Conservation (phyloP, 1,140 invertebrate species). For the Anoplolepis gracilipes region DNA sequence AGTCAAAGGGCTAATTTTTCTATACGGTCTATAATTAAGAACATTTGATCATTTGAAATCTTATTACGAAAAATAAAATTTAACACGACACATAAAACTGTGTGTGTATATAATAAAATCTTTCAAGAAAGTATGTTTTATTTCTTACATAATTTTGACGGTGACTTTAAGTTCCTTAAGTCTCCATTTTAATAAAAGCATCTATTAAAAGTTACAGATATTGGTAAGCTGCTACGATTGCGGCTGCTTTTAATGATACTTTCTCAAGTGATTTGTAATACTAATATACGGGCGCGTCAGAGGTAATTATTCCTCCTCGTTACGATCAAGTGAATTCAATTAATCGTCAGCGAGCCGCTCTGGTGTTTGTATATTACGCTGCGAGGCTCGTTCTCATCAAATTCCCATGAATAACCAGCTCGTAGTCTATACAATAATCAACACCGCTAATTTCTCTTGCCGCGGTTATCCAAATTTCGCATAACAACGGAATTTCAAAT, state of each 20-base stretch:
- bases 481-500: constrained; percentile 15
- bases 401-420: constrained; percentile 68
- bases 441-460: constrained; percentile 47
- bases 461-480: constrained; percentile 34
- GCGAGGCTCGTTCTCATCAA: constrained; percentile 59
- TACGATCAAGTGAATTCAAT: constrained; percentile 75
- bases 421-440: constrained; percentile 53
- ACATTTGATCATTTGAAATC: background rate
- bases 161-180: constrained; percentile 4
- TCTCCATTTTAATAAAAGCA: constrained; percentile 58
- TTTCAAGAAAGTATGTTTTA: constrained; percentile 1
- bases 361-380: constrained; percentile 39
- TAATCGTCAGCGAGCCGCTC: constrained; percentile 65
- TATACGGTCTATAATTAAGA: background rate
- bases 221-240: constrained; percentile 45
- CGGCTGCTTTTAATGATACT: constrained; percentile 66
- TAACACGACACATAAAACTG: background rate
- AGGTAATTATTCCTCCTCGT: constrained; percentile 74
- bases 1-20: background rate
- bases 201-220: constrained; percentile 11
- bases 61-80: constrained; percentile 2
- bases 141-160: constrained; percentile 12
- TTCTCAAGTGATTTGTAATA: constrained; percentile 71
- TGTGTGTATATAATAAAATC: background rate
- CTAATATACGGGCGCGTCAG: constrained; percentile 73